Evolutionary conservation across 2,797 vertebrate species (phyloP), one percentile per base, ranked within the genome.

Genomic region (Gymnothorax javanicus): DNA sequence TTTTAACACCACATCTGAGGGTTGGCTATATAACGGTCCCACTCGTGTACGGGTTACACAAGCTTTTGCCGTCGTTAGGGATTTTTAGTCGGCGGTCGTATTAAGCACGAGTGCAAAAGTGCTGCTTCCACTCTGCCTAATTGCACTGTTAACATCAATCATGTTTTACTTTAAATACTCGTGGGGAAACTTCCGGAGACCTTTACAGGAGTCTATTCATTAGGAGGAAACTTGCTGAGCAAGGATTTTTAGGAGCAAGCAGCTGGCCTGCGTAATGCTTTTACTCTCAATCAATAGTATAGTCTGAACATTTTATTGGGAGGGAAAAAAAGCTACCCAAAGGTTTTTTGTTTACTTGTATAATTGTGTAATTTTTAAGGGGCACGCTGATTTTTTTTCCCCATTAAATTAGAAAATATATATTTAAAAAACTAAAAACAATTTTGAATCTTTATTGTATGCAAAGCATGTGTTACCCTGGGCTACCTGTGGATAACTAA

Each of bases 121-220:
- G 60, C 60, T 67, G 83, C 83, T 64, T 84, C 33, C 33, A 50
- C 58, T 84, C 50, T 54, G 58, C 58, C 83, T 84, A 52, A 50
- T 64, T 64, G 59, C 62, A 50, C 60, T 84, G 58, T 64, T 59
- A 62, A 84, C 83, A 62, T 84, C 83, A 67, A 50, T 64, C 83
- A 64, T 62, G 25, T 52, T 75, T 56, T 56, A 60, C 84, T 69
- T 75, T 58, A 75, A 73, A 73, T 85, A 57, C 64, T 62, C 67
- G 12, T 20, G 67, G 64, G 69, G 50, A 85, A 75, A 58, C 83
- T 11, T 85, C 64, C 12, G 6, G 57, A 77, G 67, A 77, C 57
- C 54, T 85, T 59, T 85, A 75, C 50, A 73, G 25, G 62, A 71
- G 73, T 71, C 43, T 71, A 75, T 77, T 85, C 84, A 77, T 75